A percentile compares a stretch with the other conserved stretches of the same genome.
Conservation (phyloP, 2,797 vertebrate species). For the Smutsia temminckii region DNA sequence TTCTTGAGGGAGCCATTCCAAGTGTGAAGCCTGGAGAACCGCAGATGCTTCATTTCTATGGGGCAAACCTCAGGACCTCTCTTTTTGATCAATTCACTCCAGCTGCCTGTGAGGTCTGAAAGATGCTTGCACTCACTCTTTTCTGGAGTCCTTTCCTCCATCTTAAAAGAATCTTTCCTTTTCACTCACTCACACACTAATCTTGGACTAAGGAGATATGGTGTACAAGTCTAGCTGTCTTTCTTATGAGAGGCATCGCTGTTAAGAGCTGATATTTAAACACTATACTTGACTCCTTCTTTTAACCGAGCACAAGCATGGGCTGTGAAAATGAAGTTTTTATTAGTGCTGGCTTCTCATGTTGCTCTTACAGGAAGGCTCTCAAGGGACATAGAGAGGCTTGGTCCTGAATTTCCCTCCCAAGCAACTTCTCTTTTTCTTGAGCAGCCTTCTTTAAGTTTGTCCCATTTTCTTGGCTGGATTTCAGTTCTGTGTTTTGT, state of each 20-base stretch:
- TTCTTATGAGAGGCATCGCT: background rate
- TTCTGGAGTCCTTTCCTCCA: background rate
- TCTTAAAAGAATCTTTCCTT: background rate
- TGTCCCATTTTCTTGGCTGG: background rate
- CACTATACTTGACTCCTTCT: background rate
- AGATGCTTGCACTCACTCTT: background rate
- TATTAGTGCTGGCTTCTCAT: background rate
- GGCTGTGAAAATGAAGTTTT: background rate
- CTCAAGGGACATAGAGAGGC: too few species aligned
- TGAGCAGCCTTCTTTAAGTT: background rate
- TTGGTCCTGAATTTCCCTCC: background rate
- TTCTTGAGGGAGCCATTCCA: background rate
- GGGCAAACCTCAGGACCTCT: background rate
- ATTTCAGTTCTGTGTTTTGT: background rate
- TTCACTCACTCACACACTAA: background rate
- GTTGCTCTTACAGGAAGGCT: background rate
- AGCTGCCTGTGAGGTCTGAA: background rate
- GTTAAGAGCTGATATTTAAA: conserved; percentile 9
- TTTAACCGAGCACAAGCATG: background rate
- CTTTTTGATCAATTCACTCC: background rate
- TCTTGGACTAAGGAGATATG: background rate
- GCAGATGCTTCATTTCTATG: fast-evolving
- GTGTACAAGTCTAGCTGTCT: background rate
- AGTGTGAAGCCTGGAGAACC: background rate
- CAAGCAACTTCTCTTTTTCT: background rate